Evolutionary conservation across 2,113 vertebrate genomes (phyloP), one percentile per base, ranked within the genome.

Genomic region (Sapajus apella): DNA sequence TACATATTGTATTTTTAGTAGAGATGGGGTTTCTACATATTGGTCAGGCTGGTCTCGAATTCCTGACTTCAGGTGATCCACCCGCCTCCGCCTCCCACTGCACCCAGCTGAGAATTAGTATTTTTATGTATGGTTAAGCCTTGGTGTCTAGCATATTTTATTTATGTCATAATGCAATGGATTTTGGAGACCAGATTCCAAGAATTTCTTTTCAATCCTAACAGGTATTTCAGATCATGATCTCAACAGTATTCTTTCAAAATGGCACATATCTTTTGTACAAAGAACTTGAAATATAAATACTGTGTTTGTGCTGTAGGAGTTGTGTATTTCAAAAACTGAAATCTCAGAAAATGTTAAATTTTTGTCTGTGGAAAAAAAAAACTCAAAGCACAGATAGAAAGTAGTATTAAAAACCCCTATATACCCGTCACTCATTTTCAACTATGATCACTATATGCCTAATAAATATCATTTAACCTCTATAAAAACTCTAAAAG

Each of bases 271-370:
- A 37, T 73, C 64, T 94, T 98, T 98, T 98, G 91, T 98, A 98
- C 98, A 96, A 72, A 27, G 85, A 95, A 91, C 32, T 64, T 95
- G 87, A 96, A 47, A 70, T 98, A 97, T 99, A 98, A 89, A 97
- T 90, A 98, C 87, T 97, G 92, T 97, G 37, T 97, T 90, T 97
- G 98, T 98, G 95, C 88, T 98, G 75, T 98, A 97, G 98, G 37
- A 98, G 79, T 97, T 96, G 79, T 43, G 96, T 98, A 97, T 96
- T 98, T 97, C 96, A 95, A 97, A 37, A 97, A 97, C 52, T 85
- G 88, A 97, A 97, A 40, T 94, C 86, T 96, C 50, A 45, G 96
- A 70, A 96, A 91, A 94, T 95, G 10, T 94, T 95, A 79, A 2
- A 56, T 87, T 91, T 52, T 97, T 96, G 96, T 94, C 80, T 95